Evolutionary conservation across 2,888 invertebrate genomes (phyloP), one percentile per base, ranked within the genome.

Genomic region (Eupithecia dodoneata): DNA sequence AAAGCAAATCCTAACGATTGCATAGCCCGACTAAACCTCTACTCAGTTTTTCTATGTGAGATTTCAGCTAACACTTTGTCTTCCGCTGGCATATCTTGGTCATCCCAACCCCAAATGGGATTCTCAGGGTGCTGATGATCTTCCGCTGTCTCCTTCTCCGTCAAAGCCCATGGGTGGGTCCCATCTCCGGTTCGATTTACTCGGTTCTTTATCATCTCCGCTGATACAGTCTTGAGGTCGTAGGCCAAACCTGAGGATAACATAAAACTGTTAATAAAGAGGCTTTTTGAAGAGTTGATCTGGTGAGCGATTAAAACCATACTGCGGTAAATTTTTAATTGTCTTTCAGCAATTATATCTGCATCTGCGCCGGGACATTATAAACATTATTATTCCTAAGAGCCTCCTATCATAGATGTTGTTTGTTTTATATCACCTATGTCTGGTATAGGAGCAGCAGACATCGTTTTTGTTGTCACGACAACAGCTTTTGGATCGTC

Each of bases 71-170:
- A 87, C 76, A 95, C 89, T 79, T 95, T 96, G 75, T 98, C 97
- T 73, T 97, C 97, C 2, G 95, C 95, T 0, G 95, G 92, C 96
- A 98, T 97, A 83, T 98, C 98, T 77, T 92, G 89, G 87, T 98
- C 98, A 55, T 97, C 97, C 98, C 98, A 98, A 0, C 98, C 98
- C 98, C 98, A 98, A 15, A 96, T 89, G 7, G 95, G 93, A 76
- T 95, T 96, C 63, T 96, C 96, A 45, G 96, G 95, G 65, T 94
- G 93, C 65, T 95, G 93, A 73, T 95, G 91, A 10, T 90, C 89
- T 0, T 95, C 93, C 18, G 94, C 90, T 72, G 88, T 82, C 65
- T 86, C n/a, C 9, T 85, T 81, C 1, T 59, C 59, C 30, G 3
- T 30, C 67, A 89, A 84, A 72, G 92, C 78, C 81, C 86, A 87